Percentiles rank a stretch among this genome's conserved stretches.
Evolutionary conservation across 2,113 vertebrate genomes (phyloP).

Genomic region (Leuciscus idus): DNA sequence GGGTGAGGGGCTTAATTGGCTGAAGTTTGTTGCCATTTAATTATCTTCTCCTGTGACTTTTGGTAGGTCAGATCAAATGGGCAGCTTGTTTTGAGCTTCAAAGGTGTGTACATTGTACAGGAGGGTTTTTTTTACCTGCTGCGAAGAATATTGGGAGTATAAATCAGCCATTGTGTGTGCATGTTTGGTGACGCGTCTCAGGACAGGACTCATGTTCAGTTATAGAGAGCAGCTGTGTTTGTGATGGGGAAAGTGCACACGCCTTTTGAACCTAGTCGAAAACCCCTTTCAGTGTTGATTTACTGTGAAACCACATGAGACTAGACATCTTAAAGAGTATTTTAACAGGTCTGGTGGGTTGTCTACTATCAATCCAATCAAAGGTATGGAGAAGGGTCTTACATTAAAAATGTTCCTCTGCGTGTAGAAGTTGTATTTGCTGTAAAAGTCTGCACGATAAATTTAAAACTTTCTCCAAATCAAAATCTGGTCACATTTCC

Average conservation of each 20-base stretch:
- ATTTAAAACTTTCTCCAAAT: not conserved
- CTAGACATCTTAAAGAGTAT: not conserved
- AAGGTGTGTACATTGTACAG: not conserved
- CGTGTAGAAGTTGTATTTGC: not conserved
- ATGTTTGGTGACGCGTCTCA: not conserved
- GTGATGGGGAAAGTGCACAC: not conserved
- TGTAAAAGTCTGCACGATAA: not conserved
- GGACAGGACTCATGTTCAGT: not conserved
- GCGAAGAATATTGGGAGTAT: not conserved
- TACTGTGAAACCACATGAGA: not conserved
- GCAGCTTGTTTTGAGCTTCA: not conserved
- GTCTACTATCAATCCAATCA: not conserved
- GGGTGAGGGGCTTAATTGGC: not conserved
- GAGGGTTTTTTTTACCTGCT: not conserved
- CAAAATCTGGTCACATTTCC: not conserved
- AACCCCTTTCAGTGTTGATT: not conserved
- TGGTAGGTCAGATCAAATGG: not conserved
- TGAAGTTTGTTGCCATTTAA: not conserved
- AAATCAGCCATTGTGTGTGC: constrained; percentile 3
- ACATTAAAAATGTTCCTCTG: not conserved
- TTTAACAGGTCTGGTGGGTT: not conserved
- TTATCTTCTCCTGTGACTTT: not conserved
- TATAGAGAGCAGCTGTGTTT: constrained; percentile 27
- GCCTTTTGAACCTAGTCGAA: not conserved
- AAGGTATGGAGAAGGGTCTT: not conserved